Percentiles rank a stretch among this genome's conserved stretches.
phyloP scores from a whole-genome alignment of 2,888 invertebrate genomes.

The Zhengitettix transpicula region DNA sequence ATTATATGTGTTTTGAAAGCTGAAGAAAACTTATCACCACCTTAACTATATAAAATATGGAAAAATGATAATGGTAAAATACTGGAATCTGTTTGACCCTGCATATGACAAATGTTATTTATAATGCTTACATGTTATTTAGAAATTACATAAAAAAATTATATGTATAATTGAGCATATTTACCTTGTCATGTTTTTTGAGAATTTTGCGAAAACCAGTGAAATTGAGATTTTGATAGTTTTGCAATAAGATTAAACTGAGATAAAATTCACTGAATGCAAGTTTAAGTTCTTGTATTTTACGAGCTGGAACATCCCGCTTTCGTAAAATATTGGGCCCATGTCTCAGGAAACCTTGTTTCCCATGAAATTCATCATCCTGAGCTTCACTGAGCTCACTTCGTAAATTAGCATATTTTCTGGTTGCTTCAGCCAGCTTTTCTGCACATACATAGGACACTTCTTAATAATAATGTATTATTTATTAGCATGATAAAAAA shows the following conservation, averaged over 20 bases:
- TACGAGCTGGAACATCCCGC: conserved; percentile 38
- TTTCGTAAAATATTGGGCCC: conserved; percentile 19
- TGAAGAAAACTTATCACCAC: too few relatives aligned
- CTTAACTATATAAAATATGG: too few relatives aligned
- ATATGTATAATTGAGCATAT: conserved; percentile 1
- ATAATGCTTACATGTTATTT: too few relatives aligned
- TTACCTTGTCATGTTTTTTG: conserved; percentile 77
- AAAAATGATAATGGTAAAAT: too few relatives aligned
- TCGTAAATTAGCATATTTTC: conserved; percentile 57
- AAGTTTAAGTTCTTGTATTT: conserved; percentile 65
- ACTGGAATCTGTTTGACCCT: too few relatives aligned
- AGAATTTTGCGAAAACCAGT: conserved; percentile 81
- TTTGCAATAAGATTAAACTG: conserved; percentile 68
- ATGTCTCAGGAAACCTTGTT: conserved; percentile 9
- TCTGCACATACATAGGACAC: conserved; percentile 29
- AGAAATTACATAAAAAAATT: too few relatives aligned
- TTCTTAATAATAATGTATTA: neutral
- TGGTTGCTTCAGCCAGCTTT: conserved; percentile 74
- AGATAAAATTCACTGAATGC: conserved; percentile 85
- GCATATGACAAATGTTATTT: too few relatives aligned
- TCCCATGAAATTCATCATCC: conserved; percentile 15
- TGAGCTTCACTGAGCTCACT: conserved; percentile 45
- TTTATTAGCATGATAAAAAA: neutral
- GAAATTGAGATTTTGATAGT: conserved; percentile 76
- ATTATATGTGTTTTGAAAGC: too few relatives aligned